phyloP scores from a whole-genome alignment of 1,140 invertebrate genomes.

The Microplitis demolitor region DNA sequence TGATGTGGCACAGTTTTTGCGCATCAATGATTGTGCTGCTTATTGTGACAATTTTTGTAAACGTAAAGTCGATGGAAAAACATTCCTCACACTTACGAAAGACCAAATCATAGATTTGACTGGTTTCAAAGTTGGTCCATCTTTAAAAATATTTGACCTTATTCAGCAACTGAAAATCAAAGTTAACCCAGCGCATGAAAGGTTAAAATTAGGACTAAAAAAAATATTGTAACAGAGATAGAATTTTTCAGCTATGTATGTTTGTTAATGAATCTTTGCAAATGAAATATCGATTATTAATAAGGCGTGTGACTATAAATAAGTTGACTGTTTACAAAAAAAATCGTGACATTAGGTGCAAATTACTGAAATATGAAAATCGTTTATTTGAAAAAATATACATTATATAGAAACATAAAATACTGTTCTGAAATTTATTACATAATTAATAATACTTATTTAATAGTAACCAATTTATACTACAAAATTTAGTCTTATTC shows the following conservation, averaged over 20 bases:
- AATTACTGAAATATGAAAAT: too few relatives aligned
- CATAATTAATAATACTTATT: too few relatives aligned
- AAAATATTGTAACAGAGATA: constrained; percentile 56
- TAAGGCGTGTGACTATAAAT: constrained; percentile 33
- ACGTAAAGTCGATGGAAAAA: constrained; percentile 80
- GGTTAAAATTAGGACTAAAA: constrained; percentile 63
- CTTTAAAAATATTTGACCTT: constrained; percentile 90
- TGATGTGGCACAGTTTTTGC: constrained; percentile 86
- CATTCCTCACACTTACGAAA: constrained; percentile 80
- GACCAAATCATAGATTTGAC: constrained; percentile 88
- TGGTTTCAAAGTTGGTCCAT: constrained; percentile 92
- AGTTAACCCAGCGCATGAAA: constrained; percentile 76
- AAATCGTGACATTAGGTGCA: too few relatives aligned
- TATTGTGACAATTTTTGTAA: constrained; percentile 86
- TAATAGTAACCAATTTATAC: too few relatives aligned
- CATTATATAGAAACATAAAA: too few relatives aligned
- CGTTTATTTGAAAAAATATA: too few relatives aligned
- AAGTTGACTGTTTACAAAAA: constrained; percentile 1
- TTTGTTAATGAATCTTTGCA: background rate
- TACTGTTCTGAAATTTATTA: too few relatives aligned
- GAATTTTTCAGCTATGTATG: constrained; percentile 5
- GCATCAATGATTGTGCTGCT: constrained; percentile 86
- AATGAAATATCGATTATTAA: constrained; percentile 23
- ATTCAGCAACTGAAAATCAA: constrained; percentile 86
- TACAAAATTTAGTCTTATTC: too few relatives aligned